Evolutionary conservation across 2,113 vertebrate species (phyloP), one percentile per base, ranked within the genome.

Genomic region (Erinaceus europaeus): DNA sequence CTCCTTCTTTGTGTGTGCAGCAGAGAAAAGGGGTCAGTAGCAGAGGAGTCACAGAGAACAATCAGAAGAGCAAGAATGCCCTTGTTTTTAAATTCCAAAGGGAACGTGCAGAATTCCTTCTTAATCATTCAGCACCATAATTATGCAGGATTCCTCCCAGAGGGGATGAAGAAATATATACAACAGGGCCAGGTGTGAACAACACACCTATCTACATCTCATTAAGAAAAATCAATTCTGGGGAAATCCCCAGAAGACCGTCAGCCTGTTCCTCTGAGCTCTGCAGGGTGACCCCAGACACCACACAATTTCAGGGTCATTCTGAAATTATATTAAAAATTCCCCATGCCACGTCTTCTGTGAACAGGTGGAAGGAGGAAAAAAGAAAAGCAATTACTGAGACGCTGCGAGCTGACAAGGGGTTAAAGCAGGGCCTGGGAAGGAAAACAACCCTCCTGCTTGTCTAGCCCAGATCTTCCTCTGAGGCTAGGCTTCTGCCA

Each of bases 151-250:
- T 74, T 82, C 59, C 42, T 85, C 48, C 69, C 83, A 91, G 27
- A 88, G 38, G 53, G 52, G 50, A 73, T 25, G 8, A 61, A 20
- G 42, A 71, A 72, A 36, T 69, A 90, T 42, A 91, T 20, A 76
- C 34, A 82, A 84, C 20, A 76, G 75, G 46, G 74, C 68, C 87
- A 53, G 48, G 50, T 86, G 68, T 92, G 91, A 90, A 27, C 50
- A 89, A 81, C 46, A 78, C 21, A 84, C 64, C 71, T 84, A 81
- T 90, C 68, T 89, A 57, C 74, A 92, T 89, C n/a, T 92, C 57
- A 87, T 93, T 92, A 93, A 92, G 88, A 92, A 32, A 78, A 92
- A 87, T 92, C 77, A 90, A 36, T 90, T 89, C 11, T 68, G 62
- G 59, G 48, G 53, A 90, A 94, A 84, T 86, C 80, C 87, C 77